These are phyloP conservation scores for Battus philenor DNA, from an alignment of 1,140 invertebrate genomes.

Conservation along the genomic window DNA sequence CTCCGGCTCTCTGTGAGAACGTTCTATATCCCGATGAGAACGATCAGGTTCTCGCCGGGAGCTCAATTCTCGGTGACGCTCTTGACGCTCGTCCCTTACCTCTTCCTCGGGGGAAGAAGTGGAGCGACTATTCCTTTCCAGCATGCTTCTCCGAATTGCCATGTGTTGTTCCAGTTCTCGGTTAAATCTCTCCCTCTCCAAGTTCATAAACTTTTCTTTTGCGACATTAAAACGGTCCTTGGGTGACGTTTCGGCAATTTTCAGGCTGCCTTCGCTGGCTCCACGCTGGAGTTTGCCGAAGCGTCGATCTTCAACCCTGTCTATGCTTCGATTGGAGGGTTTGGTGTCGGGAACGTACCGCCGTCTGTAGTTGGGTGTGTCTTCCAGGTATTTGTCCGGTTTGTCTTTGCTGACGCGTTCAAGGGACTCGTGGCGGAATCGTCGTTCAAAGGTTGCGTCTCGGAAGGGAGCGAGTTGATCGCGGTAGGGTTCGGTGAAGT, in stretches of 20 bases:
- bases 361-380: constrained; percentile 48
- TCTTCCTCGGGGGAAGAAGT: constrained; percentile 73
- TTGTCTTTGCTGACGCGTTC: constrained; percentile 54
- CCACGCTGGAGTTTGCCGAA: constrained; percentile 63
- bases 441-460: constrained; percentile 59
- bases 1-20: constrained; percentile 57
- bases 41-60: constrained; percentile 63
- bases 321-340: constrained; percentile 63
- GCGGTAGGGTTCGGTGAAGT: constrained; percentile 54
- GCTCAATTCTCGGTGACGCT: constrained; percentile 55
- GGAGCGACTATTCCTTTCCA: constrained; percentile 69
- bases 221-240: constrained; percentile 88
- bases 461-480: constrained; percentile 56
- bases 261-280: constrained; percentile 64
- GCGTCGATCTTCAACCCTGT: constrained; percentile 54
- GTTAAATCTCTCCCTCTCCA: constrained; percentile 83
- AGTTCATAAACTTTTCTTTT: constrained; percentile 87
- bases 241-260: constrained; percentile 76
- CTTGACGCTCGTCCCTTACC: constrained; percentile 62
- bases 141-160: constrained; percentile 67
- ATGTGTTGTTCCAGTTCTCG: constrained; percentile 72
- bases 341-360: constrained; percentile 60
- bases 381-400: constrained; percentile 50
- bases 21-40: constrained; percentile 55
- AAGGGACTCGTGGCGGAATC: constrained; percentile 60